These are phyloP conservation scores for Bubo blakistoni DNA, from an alignment of 2,113 vertebrate species.

Conservation along the genomic window DNA sequence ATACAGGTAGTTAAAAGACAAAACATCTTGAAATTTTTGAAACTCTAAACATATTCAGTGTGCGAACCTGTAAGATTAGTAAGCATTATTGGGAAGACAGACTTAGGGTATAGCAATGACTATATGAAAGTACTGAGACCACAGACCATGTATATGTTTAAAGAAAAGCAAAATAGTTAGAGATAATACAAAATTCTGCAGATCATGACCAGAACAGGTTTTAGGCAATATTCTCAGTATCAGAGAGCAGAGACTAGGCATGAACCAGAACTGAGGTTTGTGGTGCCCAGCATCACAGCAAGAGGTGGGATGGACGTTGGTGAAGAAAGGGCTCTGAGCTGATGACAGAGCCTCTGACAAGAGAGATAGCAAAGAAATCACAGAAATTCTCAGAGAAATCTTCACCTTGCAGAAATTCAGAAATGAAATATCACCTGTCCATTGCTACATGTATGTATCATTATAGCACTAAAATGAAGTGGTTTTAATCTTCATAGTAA, in stretches of 20 bases:
- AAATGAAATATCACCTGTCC: not conserved
- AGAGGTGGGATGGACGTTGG: not conserved
- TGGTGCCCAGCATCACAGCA: not conserved
- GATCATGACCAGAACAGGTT: not conserved
- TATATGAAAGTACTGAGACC: not conserved
- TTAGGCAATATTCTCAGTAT: not conserved
- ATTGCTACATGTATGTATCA: not conserved
- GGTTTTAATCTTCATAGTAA: not conserved
- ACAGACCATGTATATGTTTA: not conserved
- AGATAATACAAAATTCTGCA: not conserved
- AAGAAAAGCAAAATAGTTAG: not conserved
- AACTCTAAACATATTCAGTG: not conserved
- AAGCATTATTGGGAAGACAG: not conserved
- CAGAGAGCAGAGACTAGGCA: not conserved
- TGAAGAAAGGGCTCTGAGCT: not conserved
- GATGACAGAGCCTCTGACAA: not conserved
- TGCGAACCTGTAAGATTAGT: rapidly evolving
- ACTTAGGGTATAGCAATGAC: not conserved
- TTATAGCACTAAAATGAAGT: not conserved
- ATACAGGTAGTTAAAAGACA: not conserved
- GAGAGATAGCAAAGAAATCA: not conserved
- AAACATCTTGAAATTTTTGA: not conserved
- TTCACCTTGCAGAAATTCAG: not conserved
- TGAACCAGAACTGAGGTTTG: not conserved
- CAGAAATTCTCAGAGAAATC: not conserved